phyloP scores from a whole-genome alignment of 1,140 invertebrate species.

The Drosophila mayri region DNA sequence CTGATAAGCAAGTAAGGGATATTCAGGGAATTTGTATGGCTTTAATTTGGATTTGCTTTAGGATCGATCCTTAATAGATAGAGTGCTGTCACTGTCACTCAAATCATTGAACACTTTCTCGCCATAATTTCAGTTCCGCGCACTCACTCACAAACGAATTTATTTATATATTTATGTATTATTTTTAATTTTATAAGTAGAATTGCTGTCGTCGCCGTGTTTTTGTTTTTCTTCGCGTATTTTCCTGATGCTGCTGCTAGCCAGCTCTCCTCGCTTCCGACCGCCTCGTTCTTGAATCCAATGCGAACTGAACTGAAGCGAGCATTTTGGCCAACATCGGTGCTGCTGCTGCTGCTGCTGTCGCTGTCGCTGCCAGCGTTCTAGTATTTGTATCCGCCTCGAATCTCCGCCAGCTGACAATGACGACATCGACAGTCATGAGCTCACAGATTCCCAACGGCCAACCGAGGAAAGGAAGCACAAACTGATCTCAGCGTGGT shows the following conservation, averaged over 20 bases:
- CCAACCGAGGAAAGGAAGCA: slow-evolving; percentile 9
- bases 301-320: slow-evolving; percentile 61
- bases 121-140: slow-evolving; percentile 28
- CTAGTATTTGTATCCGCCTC: slow-evolving; percentile 27
- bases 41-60: background rate
- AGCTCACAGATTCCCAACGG: slow-evolving; percentile 47
- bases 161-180: slow-evolving; percentile 51
- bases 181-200: slow-evolving; percentile 59
- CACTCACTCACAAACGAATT: slow-evolving; percentile 15
- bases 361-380: slow-evolving; percentile 8
- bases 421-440: slow-evolving; percentile 70
- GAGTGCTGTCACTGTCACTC: slow-evolving; percentile 6
- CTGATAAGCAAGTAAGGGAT: background rate
- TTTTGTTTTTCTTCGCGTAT: slow-evolving; percentile 34
- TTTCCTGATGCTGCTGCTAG: slow-evolving; percentile 20
- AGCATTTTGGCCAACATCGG: slow-evolving; percentile 56
- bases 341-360: slow-evolving; percentile 25
- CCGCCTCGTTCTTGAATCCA: slow-evolving; percentile 64
- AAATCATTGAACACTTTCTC: slow-evolving; percentile 31
- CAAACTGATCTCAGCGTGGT: slow-evolving; percentile 26
- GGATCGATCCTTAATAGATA: background rate
- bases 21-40: background rate
- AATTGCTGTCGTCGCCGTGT: slow-evolving; percentile 44
- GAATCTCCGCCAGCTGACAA: slow-evolving; percentile 45
- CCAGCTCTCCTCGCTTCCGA: slow-evolving; percentile 46